Evolutionary conservation across 2,797 vertebrate genomes (phyloP), one percentile per base, ranked within the genome.

Genomic region (Babyrousa celebensis): DNA sequence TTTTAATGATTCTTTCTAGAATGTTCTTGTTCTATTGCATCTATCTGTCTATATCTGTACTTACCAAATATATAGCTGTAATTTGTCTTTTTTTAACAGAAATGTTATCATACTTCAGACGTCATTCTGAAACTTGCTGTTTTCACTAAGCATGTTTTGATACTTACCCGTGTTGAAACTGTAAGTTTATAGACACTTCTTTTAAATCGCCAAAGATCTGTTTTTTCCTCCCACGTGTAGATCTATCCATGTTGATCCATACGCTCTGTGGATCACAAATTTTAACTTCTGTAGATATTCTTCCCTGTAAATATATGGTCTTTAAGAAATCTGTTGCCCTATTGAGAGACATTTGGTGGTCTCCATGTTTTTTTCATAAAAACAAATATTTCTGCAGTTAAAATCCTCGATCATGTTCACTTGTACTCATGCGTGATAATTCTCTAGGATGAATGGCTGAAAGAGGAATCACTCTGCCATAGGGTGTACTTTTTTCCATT

Each of bases 1-100:
- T 93, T 94, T 93, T 79, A 60, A 68, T 23, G 2, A 72, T 82
- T 92, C 62, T 72, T 83, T 92, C 62, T 89, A 89, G 58, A 94
- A 78, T 72, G 20, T 88, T 95, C 96, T 91, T 80, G 14, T 23
- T 6, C 27, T 36, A 12, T 75, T 89, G 32, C 1, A 63, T n/a
- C n/a, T 16, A 27, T 40, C 29, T 67, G 63, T 63, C 7, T 78
- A 32, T 77, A 77, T 74, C 8, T 80, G 17, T 5, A 70, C 27
- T 78, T 94, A 72, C 9, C 62, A 89, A 48, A 89, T 65, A 29
- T 56, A 27, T 21, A 91, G 74, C 23, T 62, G 29, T 84, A 52
- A 82, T 75, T 92, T 89, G 32, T 74, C 23, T 56, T 43, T 23
- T 32, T 74, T 84, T 79, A n/a, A 71, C 12, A 78, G 62, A 93